These are phyloP conservation scores for Hydrolagus affinis DNA, from an alignment of 2,113 vertebrate genomes.

Conservation along the genomic window DNA sequence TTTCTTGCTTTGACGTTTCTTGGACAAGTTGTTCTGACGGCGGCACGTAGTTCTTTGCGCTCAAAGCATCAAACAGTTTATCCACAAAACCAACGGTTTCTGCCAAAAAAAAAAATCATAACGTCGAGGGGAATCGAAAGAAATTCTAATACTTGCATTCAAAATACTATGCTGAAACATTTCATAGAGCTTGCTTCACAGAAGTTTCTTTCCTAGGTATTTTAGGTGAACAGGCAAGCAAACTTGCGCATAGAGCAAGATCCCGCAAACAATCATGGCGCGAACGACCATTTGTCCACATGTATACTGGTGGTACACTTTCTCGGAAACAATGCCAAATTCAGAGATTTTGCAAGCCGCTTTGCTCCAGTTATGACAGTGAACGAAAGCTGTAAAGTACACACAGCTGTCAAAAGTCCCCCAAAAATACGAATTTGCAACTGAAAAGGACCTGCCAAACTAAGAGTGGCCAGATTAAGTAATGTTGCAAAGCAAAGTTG, in stretches of 20 bases:
- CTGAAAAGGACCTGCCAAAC: background rate
- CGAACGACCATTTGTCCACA: too few relatives aligned
- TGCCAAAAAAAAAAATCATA: slow-evolving; percentile 49
- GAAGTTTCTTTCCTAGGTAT: too few relatives aligned
- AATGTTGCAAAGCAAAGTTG: too few relatives aligned
- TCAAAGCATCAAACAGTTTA: slow-evolving; percentile 93
- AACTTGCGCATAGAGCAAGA: too few relatives aligned
- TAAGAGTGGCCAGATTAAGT: too few relatives aligned
- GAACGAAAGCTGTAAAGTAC: background rate
- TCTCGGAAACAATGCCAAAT: background rate
- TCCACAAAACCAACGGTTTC: slow-evolving; percentile 96
- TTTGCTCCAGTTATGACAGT: background rate
- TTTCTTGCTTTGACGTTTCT: slow-evolving; percentile 72
- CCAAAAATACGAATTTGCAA: background rate
- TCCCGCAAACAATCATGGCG: too few relatives aligned
- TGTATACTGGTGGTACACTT: too few relatives aligned
- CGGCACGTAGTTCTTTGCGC: slow-evolving; percentile 81
- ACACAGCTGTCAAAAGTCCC: too few relatives aligned
- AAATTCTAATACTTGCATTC: too few relatives aligned
- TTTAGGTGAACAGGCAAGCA: too few relatives aligned
- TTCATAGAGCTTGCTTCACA: too few relatives aligned
- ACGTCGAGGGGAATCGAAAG: background rate
- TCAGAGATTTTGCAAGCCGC: background rate
- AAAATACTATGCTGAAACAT: too few relatives aligned
- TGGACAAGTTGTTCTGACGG: slow-evolving; percentile 58